Evolutionary conservation across 2,888 invertebrate genomes (phyloP).

Genomic region (Lycocerus yunnanus): DNA sequence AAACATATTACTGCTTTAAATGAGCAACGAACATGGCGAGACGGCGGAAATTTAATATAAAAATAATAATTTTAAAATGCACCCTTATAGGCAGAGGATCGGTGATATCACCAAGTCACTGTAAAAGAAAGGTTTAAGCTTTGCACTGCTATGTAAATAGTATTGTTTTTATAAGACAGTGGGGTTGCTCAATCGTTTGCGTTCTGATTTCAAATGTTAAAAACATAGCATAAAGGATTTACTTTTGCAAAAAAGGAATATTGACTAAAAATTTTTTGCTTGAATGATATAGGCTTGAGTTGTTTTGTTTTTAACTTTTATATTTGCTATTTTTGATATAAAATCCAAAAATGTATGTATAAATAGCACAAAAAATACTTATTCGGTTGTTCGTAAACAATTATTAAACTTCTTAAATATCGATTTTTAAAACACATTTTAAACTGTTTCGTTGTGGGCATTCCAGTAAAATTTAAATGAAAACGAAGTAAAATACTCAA

Average conservation of each 20-base stretch:
- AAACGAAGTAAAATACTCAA: neutral
- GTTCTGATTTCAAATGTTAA: too few species aligned
- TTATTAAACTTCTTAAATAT: neutral
- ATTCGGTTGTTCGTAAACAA: neutral
- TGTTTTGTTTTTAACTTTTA: neutral
- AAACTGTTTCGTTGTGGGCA: neutral
- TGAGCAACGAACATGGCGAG: too few species aligned
- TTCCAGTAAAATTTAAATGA: neutral
- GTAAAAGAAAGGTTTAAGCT: too few species aligned
- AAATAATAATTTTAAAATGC: too few species aligned
- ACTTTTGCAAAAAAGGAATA: neutral
- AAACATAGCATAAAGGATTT: neutral
- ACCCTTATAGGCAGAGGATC: too few species aligned
- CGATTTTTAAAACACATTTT: neutral
- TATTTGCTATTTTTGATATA: too few species aligned
- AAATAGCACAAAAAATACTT: neutral
- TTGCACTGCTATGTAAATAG: too few species aligned
- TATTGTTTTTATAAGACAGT: too few species aligned
- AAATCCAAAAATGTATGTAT: too few species aligned
- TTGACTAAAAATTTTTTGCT: neutral
- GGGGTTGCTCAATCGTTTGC: neutral
- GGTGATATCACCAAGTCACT: too few species aligned
- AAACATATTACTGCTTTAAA: too few species aligned
- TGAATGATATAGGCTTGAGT: neutral
- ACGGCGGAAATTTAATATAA: too few species aligned